phyloP scores from a whole-genome alignment of 2,888 invertebrate genomes.

The Andrena haemorrhoa region DNA sequence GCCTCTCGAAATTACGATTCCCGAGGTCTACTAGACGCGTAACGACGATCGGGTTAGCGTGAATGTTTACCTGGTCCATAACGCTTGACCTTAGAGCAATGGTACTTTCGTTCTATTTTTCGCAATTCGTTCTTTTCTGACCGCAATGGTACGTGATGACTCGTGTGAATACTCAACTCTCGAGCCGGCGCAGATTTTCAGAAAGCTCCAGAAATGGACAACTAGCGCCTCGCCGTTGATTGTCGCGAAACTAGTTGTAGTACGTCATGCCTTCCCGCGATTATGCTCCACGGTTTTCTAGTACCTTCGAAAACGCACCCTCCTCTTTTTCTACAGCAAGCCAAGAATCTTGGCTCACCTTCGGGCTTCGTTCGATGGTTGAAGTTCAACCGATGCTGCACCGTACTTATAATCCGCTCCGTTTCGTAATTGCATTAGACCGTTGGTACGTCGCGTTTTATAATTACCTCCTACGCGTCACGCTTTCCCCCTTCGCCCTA shows the following conservation, averaged over 20 bases:
- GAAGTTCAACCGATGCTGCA: neutral
- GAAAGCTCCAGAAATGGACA: slow-evolving; percentile 77
- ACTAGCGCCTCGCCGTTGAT: slow-evolving; percentile 61
- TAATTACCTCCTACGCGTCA: neutral
- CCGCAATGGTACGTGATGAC: slow-evolving; percentile 55
- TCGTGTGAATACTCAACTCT: slow-evolving; percentile 55
- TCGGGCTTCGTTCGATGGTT: neutral
- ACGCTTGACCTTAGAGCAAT: slow-evolving; percentile 35
- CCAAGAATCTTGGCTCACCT: neutral
- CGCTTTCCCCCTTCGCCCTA: neutral
- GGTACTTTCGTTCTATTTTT: slow-evolving; percentile 32
- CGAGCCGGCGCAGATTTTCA: slow-evolving; percentile 70
- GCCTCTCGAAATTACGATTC: slow-evolving; percentile 16
- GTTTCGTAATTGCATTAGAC: slow-evolving; percentile 5
- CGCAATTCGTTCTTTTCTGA: slow-evolving; percentile 41
- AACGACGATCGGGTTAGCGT: neutral
- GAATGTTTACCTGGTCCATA: slow-evolving; percentile 72
- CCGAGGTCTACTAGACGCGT: neutral
- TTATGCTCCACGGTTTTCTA: slow-evolving; percentile 49
- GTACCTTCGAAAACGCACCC: slow-evolving; percentile 49
- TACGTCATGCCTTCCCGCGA: slow-evolving; percentile 19
- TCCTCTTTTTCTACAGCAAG: neutral
- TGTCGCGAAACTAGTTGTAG: slow-evolving; percentile 43
- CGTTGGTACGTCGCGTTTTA: neutral
- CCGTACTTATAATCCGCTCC: neutral